These are phyloP conservation scores for Mamestra configurata DNA, from an alignment of 1,140 invertebrate genomes.

Conservation along the genomic window DNA sequence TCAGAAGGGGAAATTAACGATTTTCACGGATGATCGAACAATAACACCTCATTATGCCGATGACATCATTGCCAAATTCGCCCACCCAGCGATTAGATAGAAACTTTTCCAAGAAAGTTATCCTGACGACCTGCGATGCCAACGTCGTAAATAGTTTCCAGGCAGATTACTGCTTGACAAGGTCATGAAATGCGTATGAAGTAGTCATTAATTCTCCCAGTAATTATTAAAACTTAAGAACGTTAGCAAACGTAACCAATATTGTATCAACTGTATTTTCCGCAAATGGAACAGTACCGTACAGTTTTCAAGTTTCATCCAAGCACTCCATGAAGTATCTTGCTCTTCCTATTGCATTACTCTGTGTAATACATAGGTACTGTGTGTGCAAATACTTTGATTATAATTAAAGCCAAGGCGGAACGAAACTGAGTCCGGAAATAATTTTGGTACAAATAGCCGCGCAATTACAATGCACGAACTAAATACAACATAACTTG, in stretches of 20 bases:
- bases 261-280: too few relatives aligned
- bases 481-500: slow-evolving; percentile 10
- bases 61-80: not conserved
- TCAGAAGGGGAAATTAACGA: not conserved
- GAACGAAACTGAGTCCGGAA: slow-evolving; percentile 28
- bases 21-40: not conserved
- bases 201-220: not conserved
- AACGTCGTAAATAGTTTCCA: not conserved
- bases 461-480: slow-evolving; percentile 25
- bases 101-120: not conserved
- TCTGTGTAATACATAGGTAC: slow-evolving; percentile 7
- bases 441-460: slow-evolving; percentile 42
- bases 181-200: not conserved
- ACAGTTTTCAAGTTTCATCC: not conserved
- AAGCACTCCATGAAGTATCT: not conserved
- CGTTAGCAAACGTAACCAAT: not conserved
- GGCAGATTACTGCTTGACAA: not conserved
- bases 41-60: not conserved
- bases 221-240: not conserved
- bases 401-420: slow-evolving; percentile 40
- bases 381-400: not conserved
- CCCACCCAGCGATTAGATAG: not conserved
- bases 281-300: too few relatives aligned
- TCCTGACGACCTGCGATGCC: not conserved
- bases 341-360: not conserved